A percentile compares a stretch with the other conserved stretches of the same genome.
phyloP scores from a whole-genome alignment of 2,113 vertebrate species.

The Porphyrio hochstetteri region DNA sequence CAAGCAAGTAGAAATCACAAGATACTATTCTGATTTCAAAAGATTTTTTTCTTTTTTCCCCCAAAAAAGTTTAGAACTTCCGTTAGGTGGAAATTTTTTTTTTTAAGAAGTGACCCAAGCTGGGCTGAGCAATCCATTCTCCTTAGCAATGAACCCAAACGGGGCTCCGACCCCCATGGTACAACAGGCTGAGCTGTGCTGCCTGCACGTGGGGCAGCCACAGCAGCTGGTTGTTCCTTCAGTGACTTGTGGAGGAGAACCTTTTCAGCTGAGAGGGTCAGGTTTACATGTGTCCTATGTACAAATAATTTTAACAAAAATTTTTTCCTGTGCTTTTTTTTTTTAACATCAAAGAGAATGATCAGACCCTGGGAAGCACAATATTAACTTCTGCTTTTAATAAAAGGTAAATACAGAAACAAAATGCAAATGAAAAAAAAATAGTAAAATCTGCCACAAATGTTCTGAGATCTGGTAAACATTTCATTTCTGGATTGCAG shows the following conservation, averaged over 20 bases:
- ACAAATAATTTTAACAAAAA: background rate
- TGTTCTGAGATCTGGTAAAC: slow-evolving; percentile 10
- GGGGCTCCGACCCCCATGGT: background rate
- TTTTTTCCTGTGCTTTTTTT: background rate
- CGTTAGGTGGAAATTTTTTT: background rate
- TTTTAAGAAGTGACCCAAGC: background rate
- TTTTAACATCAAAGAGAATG: background rate
- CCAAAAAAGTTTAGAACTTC: background rate
- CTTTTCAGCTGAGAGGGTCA: background rate
- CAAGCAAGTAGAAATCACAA: background rate
- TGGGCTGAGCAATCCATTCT: background rate
- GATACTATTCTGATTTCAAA: background rate
- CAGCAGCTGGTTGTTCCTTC: rapidly evolving
- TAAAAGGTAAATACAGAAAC: slow-evolving; percentile 19
- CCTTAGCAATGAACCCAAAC: background rate
- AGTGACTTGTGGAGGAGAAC: background rate
- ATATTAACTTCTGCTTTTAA: slow-evolving; percentile 19
- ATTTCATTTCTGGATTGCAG: background rate
- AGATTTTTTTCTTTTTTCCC: background rate
- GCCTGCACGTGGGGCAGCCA: background rate
- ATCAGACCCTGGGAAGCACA: background rate
- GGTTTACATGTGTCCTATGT: background rate
- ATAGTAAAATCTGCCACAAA: background rate
- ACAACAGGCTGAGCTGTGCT: rapidly evolving
- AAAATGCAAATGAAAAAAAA: slow-evolving; percentile 1